Evolutionary conservation across 2,888 invertebrate genomes (phyloP), one percentile per base, ranked within the genome.

Genomic region (Suillia variegata): DNA sequence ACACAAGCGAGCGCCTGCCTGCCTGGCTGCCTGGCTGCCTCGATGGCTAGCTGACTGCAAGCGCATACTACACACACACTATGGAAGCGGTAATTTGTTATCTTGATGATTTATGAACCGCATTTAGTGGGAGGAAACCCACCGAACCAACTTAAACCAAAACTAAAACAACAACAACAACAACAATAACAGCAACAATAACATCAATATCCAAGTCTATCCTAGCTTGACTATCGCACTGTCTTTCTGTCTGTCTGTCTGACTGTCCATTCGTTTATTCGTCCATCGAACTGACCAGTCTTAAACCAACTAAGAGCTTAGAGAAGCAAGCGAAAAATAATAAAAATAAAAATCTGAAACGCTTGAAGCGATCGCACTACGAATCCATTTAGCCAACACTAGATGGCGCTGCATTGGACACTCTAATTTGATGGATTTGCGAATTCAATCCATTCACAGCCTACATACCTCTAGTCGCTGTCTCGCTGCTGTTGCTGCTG

Each of bases 101-200:
- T 78, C 78, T 67, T 67, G 78, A 78, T 78, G 77, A 78, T 78
- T 78, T 78, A 77, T 77, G 78, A 78, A 76, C 77, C 70, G 73
- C 66, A 69, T 72, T 69, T 65, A 66, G 74, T 75, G 75, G 76
- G 74, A 72, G 76, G 74, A 73, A 68, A 73, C 72, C n/a, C 71
- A 70, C 70, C 60, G n/a, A n/a, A n/a, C n/a, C n/a, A n/a, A n/a
- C n/a, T n/a, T n/a, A n/a, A n/a, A n/a, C n/a, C n/a, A n/a, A n/a
- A n/a, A n/a, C n/a, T n/a, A n/a, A n/a, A n/a, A 54, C 60, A 66
- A 56, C 58, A 17, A n/a, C 21, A 24, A 33, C 62, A 62, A 55
- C 62, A 38, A 31, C 17, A 58, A 31, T 26, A 57, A 5, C 33
- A 26, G 57, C 10, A 24, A 52, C 17, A 49, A 38, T 10, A 55